Evolutionary conservation across 2,797 vertebrate species (phyloP).

Genomic region (Gymnothorax reevesii): DNA sequence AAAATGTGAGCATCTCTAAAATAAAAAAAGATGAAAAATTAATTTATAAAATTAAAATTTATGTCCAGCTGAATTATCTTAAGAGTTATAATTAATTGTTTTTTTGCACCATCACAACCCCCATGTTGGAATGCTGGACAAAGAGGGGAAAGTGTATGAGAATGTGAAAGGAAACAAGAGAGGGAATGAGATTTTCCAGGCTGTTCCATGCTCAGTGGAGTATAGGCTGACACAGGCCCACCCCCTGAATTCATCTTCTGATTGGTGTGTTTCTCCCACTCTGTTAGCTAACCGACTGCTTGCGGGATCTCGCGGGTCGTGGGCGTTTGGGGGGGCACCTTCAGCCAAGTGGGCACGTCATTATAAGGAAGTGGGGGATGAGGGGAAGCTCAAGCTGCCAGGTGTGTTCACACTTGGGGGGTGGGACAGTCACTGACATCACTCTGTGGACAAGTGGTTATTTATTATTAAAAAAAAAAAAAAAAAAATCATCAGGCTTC

Average conservation of each 20-base stretch:
- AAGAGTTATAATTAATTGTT: neutral
- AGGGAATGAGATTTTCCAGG: neutral
- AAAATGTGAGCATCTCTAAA: neutral
- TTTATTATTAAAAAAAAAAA: neutral
- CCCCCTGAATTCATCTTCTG: neutral
- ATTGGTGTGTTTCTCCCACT: neutral
- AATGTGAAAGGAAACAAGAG: too few relatives aligned
- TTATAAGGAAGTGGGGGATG: conserved; percentile 95
- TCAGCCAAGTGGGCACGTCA: conserved; percentile 94
- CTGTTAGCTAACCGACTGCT: conserved; percentile 79
- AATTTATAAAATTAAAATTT: neutral
- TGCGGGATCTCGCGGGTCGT: conserved; percentile 71
- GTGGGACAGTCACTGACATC: neutral
- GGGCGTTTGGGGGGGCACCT: conserved; percentile 87
- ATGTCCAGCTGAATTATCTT: neutral
- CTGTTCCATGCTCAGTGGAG: neutral
- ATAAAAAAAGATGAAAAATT: neutral
- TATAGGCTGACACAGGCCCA: neutral
- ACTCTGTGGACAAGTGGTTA: neutral
- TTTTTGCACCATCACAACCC: neutral
- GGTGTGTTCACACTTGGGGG: conserved; percentile 61
- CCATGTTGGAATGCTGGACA: neutral
- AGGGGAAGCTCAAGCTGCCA: conserved; percentile 81
- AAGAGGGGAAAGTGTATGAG: neutral
- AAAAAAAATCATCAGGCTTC: neutral